A percentile compares a stretch with the other conserved stretches of the same genome.
Evolutionary conservation across 2,888 invertebrate species (phyloP).

Genomic region (Cerastis leucographa): DNA sequence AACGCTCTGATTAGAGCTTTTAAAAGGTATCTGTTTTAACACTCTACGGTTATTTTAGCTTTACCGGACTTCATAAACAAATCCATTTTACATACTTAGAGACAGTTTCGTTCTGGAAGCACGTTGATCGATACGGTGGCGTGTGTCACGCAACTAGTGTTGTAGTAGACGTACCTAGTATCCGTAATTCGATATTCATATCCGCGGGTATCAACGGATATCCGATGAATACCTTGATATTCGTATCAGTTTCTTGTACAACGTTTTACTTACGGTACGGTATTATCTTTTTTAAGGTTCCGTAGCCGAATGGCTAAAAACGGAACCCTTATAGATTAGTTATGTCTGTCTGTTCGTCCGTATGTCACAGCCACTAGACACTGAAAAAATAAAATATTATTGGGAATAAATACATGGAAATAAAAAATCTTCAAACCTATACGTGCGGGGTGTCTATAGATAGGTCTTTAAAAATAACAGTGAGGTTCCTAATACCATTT

Average conservation of each 20-base stretch:
- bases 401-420: too few relatives aligned
- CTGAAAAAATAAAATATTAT: too few relatives aligned
- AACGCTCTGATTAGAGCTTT: not conserved
- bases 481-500: too few relatives aligned
- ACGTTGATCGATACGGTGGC: conserved; percentile 74
- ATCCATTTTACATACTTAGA: conserved; percentile 44
- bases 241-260: not conserved
- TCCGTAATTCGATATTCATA: conserved; percentile 37
- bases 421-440: too few relatives aligned
- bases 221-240: conserved; percentile 1
- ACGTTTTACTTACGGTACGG: not conserved
- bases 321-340: too few relatives aligned
- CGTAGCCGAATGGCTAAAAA: too few relatives aligned
- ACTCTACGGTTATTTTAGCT: not conserved
- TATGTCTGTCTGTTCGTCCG: too few relatives aligned
- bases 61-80: conserved; percentile 32
- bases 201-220: conserved; percentile 27
- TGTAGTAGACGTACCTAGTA: conserved; percentile 33
- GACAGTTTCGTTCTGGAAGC: conserved; percentile 48
- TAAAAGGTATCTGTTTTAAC: conserved; percentile 2
- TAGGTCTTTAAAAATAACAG: too few relatives aligned
- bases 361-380: too few relatives aligned
- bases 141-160: conserved; percentile 75
- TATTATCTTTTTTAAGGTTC: not conserved
- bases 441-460: too few relatives aligned